A percentile compares a stretch with the other conserved stretches of the same genome.
These are phyloP conservation scores for Callosobruchus maculatus DNA, from an alignment of 2,888 invertebrate species.

Conservation along the genomic window DNA sequence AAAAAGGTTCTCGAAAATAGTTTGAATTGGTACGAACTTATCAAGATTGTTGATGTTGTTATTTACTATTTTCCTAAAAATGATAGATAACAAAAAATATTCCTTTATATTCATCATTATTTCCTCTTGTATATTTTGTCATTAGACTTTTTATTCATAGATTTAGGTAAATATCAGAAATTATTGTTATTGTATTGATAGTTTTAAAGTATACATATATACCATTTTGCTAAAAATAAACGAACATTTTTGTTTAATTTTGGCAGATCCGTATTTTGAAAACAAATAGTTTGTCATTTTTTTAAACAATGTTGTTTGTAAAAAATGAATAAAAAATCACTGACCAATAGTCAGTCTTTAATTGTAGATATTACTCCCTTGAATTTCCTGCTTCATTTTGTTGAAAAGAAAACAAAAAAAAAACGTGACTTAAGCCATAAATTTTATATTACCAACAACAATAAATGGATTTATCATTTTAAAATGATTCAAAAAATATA, in stretches of 20 bases:
- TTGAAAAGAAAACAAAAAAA: too few species aligned
- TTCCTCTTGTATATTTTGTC: neutral
- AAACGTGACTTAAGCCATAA: too few species aligned
- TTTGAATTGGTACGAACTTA: neutral
- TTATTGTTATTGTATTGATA: conserved; percentile 40
- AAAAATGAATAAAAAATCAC: conserved; percentile 14
- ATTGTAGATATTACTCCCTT: neutral
- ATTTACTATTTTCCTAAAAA: conserved; percentile 11
- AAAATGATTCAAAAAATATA: too few species aligned
- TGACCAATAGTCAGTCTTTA: neutral
- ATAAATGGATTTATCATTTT: too few species aligned
- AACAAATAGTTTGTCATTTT: conserved; percentile 23
- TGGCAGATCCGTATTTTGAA: conserved; percentile 20
- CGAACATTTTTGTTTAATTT: conserved; percentile 9
- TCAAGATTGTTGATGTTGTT: conserved; percentile 1
- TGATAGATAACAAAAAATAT: conserved; percentile 7
- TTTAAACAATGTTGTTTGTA: conserved; percentile 24
- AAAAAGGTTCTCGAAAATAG: neutral
- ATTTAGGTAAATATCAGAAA: conserved; percentile 6
- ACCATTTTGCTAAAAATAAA: conserved; percentile 20
- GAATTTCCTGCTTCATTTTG: too few species aligned
- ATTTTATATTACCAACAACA: too few species aligned
- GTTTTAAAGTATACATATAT: conserved; percentile 30
- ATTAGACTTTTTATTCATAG: neutral
- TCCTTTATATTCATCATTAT: neutral